Base-by-base conservation (phyloP, 2,113 vertebrate species). In the Tragelaphus imberbis region DNA sequence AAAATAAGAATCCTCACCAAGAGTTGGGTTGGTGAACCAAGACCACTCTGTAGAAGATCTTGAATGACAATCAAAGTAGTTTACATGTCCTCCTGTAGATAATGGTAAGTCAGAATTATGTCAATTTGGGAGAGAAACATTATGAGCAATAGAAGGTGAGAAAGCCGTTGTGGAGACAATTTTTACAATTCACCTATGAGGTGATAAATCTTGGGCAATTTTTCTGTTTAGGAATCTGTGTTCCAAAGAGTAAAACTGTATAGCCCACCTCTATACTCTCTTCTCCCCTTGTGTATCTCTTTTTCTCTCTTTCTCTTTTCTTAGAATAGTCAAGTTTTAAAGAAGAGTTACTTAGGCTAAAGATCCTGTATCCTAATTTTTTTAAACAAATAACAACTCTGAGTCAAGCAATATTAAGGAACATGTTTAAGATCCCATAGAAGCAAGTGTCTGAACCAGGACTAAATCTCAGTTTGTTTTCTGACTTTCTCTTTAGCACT, bases 201-300 rank as follows among this genome's bases (percentile, higher is more conserved):
- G 40, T 8, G n/a, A 71, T 19, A 19, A n/a, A 27, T 59, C 51
- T 13, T 56, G 25, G n/a, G 21, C 16, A 9, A 0, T 40, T 81
- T 92, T 65, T 53, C 49, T 55, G 4, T 49, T 58, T 17, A 25
- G 0, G 19, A 80, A 55, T 90, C 49, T 95, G 49, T 27, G 17
- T 79, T 96, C 82, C 25, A 47, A 90, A 71, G 36, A 40, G 33
- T 59, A 84, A 61, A 90, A 27, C 7, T 14, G 3, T 61, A 2
- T 19, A 59, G 13, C 25, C 58, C n/a, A 3, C 4, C 2, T 53
- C 47, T 11, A 2, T 10, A 2, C 1, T 3, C 9, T 30, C 16
- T 5, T 25, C 33, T 55, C 27, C 16, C 28, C 28, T 68, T 82
- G 6, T 55, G 1, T 14, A 23, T 63, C 11, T 40, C 23, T 59